Evolutionary conservation across 2,888 invertebrate species (phyloP).

Genomic region (Pterostichus niger): DNA sequence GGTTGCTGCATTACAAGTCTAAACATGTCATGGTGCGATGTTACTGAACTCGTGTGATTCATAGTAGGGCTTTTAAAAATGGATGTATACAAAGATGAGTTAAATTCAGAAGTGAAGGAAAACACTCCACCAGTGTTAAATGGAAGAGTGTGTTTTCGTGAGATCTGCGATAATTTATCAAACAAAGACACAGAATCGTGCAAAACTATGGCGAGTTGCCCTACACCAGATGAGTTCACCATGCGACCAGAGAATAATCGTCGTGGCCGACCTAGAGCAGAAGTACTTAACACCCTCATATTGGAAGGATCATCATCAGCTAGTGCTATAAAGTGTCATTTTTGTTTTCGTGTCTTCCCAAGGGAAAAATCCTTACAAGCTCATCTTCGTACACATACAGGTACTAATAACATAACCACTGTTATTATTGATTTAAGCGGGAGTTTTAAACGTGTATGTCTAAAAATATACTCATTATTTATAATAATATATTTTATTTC

Average conservation of each 20-base stretch:
- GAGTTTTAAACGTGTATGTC: slow-evolving; percentile 23
- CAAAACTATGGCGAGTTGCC: slow-evolving; percentile 53
- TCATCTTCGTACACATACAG: slow-evolving; percentile 83
- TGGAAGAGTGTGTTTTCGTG: slow-evolving; percentile 49
- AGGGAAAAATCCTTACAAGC: slow-evolving; percentile 88
- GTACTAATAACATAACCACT: slow-evolving; percentile 72
- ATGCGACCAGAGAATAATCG: slow-evolving; percentile 71
- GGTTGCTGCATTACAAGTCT: slow-evolving; percentile 36
- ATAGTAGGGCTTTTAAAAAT: slow-evolving; percentile 65
- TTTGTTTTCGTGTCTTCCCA: slow-evolving; percentile 86
- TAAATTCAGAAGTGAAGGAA: slow-evolving; percentile 48
- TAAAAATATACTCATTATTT: neutral
- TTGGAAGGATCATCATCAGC: slow-evolving; percentile 84
- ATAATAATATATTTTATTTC: too few relatives aligned
- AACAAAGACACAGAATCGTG: slow-evolving; percentile 4
- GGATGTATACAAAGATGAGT: slow-evolving; percentile 65
- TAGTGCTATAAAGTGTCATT: slow-evolving; percentile 85
- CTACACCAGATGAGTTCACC: slow-evolving; percentile 60
- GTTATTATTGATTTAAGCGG: slow-evolving; percentile 46
- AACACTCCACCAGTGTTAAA: slow-evolving; percentile 38
- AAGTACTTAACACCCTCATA: slow-evolving; percentile 84
- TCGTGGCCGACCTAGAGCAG: slow-evolving; percentile 86
- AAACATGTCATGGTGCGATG: slow-evolving; percentile 56
- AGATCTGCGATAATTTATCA: slow-evolving; percentile 32
- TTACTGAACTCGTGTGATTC: slow-evolving; percentile 65